Evolutionary conservation across 1,140 invertebrate genomes (phyloP).

Genomic region (Scaptodrosophila lebanonensis): DNA sequence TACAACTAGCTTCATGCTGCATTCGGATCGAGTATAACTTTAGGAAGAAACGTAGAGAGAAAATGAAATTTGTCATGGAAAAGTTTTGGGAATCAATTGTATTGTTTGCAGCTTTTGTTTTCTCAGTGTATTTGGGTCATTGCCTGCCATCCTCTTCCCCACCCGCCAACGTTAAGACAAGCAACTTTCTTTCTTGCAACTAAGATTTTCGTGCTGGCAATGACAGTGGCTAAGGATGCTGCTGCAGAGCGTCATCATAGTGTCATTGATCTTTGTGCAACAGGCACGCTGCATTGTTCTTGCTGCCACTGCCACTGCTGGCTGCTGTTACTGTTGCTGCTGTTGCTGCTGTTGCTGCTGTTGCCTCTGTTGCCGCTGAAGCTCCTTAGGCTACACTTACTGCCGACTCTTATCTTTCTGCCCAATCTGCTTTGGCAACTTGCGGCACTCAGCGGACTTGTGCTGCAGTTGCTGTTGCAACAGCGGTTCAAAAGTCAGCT

Average conservation of each 20-base stretch:
- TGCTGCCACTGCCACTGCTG: slow-evolving; percentile 39
- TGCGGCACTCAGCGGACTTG: slow-evolving; percentile 46
- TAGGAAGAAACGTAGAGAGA: too few species aligned
- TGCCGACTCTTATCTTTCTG: too few species aligned
- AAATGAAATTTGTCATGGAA: too few species aligned
- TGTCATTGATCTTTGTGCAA: slow-evolving; percentile 63
- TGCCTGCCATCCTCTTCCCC: too few species aligned
- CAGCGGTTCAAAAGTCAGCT: slow-evolving; percentile 60
- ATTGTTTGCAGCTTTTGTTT: too few species aligned
- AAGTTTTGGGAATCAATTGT: too few species aligned
- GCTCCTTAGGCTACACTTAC: too few species aligned
- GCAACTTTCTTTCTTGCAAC: slow-evolving; percentile 53
- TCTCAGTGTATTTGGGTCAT: too few species aligned
- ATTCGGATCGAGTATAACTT: too few species aligned
- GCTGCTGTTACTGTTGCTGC: slow-evolving; percentile 5
- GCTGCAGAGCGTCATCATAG: slow-evolving; percentile 48
- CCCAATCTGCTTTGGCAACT: slow-evolving; percentile 29
- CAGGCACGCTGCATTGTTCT: slow-evolving; percentile 64
- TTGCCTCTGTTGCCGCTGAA: slow-evolving; percentile 4
- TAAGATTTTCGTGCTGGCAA: too few species aligned
- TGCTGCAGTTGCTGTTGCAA: slow-evolving; percentile 14
- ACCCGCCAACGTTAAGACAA: slow-evolving; percentile 8
- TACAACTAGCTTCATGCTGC: too few species aligned
- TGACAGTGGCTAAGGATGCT: slow-evolving; percentile 35
- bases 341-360: slow-evolving; percentile 3